A percentile compares a stretch with the other conserved stretches of the same genome.
These are phyloP conservation scores for Aphrocallistes beatrix DNA, from an alignment of 37 sponge, comb jelly and placozoan species.

Conservation along the genomic window DNA sequence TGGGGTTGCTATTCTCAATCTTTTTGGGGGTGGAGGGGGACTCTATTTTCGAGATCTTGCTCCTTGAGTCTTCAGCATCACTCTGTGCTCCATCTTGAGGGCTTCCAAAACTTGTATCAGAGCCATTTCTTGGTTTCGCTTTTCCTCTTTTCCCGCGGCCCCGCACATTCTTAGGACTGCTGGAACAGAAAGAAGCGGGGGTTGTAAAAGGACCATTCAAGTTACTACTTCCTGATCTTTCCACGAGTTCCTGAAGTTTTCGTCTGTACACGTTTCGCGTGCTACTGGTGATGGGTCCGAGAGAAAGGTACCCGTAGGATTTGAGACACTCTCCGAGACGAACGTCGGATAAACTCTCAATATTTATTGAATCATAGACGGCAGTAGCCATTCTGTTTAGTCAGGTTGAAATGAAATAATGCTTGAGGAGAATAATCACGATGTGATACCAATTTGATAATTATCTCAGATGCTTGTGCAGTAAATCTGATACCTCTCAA, in stretches of 20 bases:
- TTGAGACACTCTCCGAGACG: conserved; percentile 27
- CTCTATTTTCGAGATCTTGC: not conserved
- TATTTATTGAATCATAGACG: not conserved
- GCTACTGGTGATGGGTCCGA: conserved; percentile 46
- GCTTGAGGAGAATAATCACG: not conserved
- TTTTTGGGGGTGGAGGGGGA: not conserved
- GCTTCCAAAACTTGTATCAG: not conserved
- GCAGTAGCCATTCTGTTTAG: not conserved
- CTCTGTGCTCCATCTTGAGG: not conserved
- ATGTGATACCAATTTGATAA: not conserved
- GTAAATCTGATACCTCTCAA: conserved; percentile 19
- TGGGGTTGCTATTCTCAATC: not conserved
- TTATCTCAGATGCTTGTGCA: conserved; percentile 1
- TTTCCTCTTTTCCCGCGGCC: not conserved
- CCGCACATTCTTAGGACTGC: not conserved
- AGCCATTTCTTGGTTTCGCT: not conserved
- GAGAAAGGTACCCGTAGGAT: conserved; percentile 11
- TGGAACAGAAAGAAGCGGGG: not conserved
- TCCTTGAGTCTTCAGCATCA: not conserved
- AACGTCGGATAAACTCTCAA: conserved; percentile 30
- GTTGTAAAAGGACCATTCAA: not conserved
- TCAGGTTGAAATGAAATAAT: not conserved
- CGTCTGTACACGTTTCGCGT: conserved; percentile 32
- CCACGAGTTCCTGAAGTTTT: conserved; percentile 15
- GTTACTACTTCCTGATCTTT: not conserved